These are phyloP conservation scores for Microcaecilia unicolor DNA, from an alignment of 2,797 vertebrate species.

Conservation along the genomic window DNA sequence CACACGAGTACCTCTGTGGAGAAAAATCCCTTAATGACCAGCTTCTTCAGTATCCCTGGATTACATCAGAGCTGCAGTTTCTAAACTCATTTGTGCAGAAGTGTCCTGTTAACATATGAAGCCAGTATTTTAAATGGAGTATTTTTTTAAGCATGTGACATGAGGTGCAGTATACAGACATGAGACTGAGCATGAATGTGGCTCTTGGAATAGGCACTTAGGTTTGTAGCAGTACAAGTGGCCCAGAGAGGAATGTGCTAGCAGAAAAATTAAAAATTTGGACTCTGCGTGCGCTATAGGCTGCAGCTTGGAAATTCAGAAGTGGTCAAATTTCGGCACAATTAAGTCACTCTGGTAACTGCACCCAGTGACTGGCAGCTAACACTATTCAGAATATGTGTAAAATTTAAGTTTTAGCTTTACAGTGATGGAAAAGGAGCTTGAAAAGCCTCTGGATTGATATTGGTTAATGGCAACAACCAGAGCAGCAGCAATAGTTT, in stretches of 20 bases:
- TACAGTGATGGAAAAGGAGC: too few relatives aligned
- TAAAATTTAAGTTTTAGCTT: too few relatives aligned
- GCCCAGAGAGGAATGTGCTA: too few relatives aligned
- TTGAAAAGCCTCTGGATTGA: too few relatives aligned
- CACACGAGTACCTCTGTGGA: constrained; percentile 32
- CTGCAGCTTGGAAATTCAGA: too few relatives aligned
- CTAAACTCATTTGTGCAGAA: constrained; percentile 34
- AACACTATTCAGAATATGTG: too few relatives aligned
- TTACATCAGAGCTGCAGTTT: constrained; percentile 19
- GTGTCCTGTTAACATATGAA: constrained; percentile 20
- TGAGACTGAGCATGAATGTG: constrained; percentile 28
- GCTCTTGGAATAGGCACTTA: constrained; percentile 20
- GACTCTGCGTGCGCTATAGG: constrained; percentile 5
- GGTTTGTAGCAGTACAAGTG: too few relatives aligned
- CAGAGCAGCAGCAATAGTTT: too few relatives aligned
- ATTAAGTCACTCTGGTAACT: too few relatives aligned
- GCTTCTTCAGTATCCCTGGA: constrained; percentile 21
- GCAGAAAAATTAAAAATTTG: neutral
- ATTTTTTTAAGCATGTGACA: constrained; percentile 21
- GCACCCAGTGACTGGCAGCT: too few relatives aligned
- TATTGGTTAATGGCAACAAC: too few relatives aligned
- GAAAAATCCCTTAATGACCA: constrained; percentile 17
- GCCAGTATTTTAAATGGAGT: constrained; percentile 16
- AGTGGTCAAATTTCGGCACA: too few relatives aligned
- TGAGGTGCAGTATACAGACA: constrained; percentile 24